These are phyloP conservation scores for Clanis bilineata DNA, from an alignment of 2,888 invertebrate genomes.

Conservation along the genomic window DNA sequence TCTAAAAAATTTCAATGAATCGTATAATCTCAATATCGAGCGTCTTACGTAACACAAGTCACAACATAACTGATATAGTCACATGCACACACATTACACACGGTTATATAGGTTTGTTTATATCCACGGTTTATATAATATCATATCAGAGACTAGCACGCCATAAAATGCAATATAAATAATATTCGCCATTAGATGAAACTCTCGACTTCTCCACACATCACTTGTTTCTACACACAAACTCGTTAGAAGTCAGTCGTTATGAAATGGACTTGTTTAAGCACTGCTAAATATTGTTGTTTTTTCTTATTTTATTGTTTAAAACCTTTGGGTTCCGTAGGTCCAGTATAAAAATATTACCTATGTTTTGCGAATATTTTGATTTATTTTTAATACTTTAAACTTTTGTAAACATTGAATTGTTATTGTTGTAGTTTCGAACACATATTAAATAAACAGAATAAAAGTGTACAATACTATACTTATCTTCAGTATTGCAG, in stretches of 20 bases:
- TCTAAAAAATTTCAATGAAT: neutral
- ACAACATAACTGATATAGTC: neutral
- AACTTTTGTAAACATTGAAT: too few species aligned
- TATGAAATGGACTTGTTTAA: neutral
- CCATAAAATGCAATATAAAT: neutral
- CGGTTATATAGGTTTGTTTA: neutral
- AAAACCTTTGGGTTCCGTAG: neutral
- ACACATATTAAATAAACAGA: too few species aligned
- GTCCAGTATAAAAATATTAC: neutral
- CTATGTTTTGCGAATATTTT: neutral
- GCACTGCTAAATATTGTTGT: neutral
- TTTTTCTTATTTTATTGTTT: neutral
- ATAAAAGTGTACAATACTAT: too few species aligned
- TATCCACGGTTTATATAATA: neutral
- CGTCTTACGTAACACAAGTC: neutral
- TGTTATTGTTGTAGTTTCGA: too few species aligned
- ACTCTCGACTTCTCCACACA: neutral
- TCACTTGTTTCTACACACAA: neutral
- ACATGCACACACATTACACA: neutral
- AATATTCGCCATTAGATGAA: neutral
- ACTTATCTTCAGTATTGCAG: too few species aligned
- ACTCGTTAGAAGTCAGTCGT: neutral
- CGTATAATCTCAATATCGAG: slow-evolving; percentile 3
- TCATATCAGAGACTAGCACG: neutral
- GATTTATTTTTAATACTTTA: neutral